These are phyloP conservation scores for Drosophila lutescens DNA, from an alignment of 2,888 invertebrate genomes.

Conservation along the genomic window DNA sequence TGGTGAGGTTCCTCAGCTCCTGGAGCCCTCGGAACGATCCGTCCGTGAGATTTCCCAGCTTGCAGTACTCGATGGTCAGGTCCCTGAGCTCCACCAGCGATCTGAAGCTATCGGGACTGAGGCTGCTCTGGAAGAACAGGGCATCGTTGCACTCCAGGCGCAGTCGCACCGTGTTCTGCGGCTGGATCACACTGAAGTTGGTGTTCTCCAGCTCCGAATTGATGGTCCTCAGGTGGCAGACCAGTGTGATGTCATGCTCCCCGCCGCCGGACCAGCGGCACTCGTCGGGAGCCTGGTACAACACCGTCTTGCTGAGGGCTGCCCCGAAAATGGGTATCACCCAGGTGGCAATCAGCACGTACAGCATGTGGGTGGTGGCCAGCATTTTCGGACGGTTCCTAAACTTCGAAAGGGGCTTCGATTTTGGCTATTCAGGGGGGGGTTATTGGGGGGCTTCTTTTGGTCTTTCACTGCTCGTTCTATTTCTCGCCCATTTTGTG, in stretches of 20 bases:
- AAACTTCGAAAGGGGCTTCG: slow-evolving; percentile 12
- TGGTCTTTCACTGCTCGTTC: slow-evolving; percentile 43
- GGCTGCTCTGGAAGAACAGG: slow-evolving; percentile 91
- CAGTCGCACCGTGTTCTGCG: slow-evolving; percentile 92
- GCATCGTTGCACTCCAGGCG: slow-evolving; percentile 92
- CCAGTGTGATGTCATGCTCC: slow-evolving; percentile 88
- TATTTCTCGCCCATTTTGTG: slow-evolving; percentile 67
- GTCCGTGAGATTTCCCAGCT: slow-evolving; percentile 92
- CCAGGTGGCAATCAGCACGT: slow-evolving; percentile 82
- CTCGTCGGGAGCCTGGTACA: slow-evolving; percentile 93
- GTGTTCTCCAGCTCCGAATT: slow-evolving; percentile 95
- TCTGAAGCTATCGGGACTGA: slow-evolving; percentile 91
- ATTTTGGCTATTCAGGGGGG: slow-evolving; percentile 21
- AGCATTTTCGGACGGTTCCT: slow-evolving; percentile 58
- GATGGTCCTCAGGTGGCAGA: slow-evolving; percentile 92
- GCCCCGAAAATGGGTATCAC: slow-evolving; percentile 83
- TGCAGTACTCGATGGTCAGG: slow-evolving; percentile 93
- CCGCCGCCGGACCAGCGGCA: slow-evolving; percentile 86
- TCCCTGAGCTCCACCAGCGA: slow-evolving; percentile 92
- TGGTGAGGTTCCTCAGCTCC: slow-evolving; percentile 92
- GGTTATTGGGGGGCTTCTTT: slow-evolving; percentile 16
- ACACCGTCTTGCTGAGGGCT: slow-evolving; percentile 83
- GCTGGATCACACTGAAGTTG: slow-evolving; percentile 94
- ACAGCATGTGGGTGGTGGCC: slow-evolving; percentile 73
- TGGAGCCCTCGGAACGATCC: slow-evolving; percentile 92